Conservation (phyloP, 1,140 invertebrate species). For the Pogonomyrmex barbatus region DNA sequence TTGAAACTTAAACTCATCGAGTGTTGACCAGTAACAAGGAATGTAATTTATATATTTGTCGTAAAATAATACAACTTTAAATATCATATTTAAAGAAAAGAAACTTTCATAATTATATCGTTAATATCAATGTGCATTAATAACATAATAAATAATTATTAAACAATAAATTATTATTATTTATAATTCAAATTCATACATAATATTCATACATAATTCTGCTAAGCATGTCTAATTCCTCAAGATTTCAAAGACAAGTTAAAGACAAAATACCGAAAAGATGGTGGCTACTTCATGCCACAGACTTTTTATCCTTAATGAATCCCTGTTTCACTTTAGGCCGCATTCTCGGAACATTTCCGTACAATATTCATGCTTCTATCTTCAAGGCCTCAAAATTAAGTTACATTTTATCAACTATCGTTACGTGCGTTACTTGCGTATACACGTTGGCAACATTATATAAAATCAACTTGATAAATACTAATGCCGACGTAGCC, state of each 20-base stretch:
- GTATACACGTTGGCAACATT: neutral
- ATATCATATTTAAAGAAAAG: neutral
- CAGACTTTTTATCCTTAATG: constrained; percentile 71
- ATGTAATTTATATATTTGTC: neutral
- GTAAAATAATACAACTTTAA: neutral
- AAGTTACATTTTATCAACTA: constrained; percentile 46
- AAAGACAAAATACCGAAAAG: constrained; percentile 15
- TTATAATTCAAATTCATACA: neutral
- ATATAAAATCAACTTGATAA: constrained; percentile 72
- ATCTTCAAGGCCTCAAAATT: constrained; percentile 52
- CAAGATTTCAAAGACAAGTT: neutral
- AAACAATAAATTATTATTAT: neutral
- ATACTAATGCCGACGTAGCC: neutral
- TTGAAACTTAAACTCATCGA: neutral
- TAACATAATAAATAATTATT: neutral
- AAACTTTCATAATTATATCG: neutral
- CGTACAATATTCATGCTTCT: constrained; percentile 58
- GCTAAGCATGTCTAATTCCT: neutral
- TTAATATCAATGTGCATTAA: neutral
- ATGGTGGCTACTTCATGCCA: constrained; percentile 66
- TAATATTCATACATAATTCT: neutral
- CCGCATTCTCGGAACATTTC: constrained; percentile 69
- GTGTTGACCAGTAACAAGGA: neutral
- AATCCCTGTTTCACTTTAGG: constrained; percentile 62
- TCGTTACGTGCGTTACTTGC: constrained; percentile 52